These are phyloP conservation scores for Desoria tigrina DNA, from an alignment of 2,888 invertebrate genomes.

Conservation along the genomic window DNA sequence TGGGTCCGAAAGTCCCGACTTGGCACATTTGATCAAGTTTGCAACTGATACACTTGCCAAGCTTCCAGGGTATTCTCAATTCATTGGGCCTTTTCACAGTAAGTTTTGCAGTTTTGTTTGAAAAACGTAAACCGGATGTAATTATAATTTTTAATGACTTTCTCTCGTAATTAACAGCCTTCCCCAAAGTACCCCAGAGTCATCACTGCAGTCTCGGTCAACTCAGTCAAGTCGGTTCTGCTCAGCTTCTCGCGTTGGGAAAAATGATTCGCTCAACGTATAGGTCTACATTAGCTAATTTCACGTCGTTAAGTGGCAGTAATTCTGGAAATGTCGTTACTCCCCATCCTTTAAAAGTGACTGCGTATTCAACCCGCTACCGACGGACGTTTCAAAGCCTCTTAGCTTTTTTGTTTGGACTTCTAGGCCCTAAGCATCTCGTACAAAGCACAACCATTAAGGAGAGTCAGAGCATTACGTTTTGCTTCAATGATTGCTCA, in stretches of 20 bases:
- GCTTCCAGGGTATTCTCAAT: slow-evolving; percentile 67
- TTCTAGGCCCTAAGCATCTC: slow-evolving; percentile 67
- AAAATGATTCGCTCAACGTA: slow-evolving; percentile 66
- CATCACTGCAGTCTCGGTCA: slow-evolving; percentile 75
- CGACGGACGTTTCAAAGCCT: slow-evolving; percentile 89
- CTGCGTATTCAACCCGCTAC: slow-evolving; percentile 60
- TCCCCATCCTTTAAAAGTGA: slow-evolving; percentile 52
- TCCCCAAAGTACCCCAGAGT: slow-evolving; percentile 72
- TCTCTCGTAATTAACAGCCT: too few species aligned
- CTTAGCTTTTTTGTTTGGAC: slow-evolving; percentile 72
- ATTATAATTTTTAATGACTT: too few species aligned
- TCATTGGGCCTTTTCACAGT: slow-evolving; percentile 78
- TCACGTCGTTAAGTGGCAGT: slow-evolving; percentile 22
- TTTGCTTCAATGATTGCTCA: slow-evolving; percentile 83
- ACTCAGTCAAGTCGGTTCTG: slow-evolving; percentile 76
- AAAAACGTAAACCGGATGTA: too few species aligned
- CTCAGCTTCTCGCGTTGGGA: slow-evolving; percentile 80
- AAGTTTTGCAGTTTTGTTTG: too few species aligned
- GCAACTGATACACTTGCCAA: slow-evolving; percentile 46
- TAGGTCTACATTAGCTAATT: slow-evolving; percentile 54
- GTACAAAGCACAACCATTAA: slow-evolving; percentile 67
- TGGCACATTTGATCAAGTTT: slow-evolving; percentile 50
- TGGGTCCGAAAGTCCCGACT: slow-evolving; percentile 55
- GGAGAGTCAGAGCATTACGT: slow-evolving; percentile 78
- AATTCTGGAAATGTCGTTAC: slow-evolving; percentile 17